Evolutionary conservation across 2,113 vertebrate genomes (phyloP).

Genomic region (Ardeotis arabs): DNA sequence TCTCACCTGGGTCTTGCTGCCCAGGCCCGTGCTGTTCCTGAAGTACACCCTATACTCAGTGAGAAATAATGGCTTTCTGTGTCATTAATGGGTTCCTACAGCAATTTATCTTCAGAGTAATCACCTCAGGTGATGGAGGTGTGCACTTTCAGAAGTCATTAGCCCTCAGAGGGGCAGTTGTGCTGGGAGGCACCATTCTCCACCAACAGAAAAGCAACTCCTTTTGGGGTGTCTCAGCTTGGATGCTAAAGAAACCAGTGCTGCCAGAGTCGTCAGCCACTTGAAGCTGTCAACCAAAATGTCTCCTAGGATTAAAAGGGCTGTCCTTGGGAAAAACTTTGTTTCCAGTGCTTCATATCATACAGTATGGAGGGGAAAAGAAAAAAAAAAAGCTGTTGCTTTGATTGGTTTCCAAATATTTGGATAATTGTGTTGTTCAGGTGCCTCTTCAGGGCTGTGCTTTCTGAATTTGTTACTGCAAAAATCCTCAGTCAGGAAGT

Average conservation of each 20-base stretch:
- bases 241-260: neutral
- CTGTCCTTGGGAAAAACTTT: neutral
- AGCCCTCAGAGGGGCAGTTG: neutral
- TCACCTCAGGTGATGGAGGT: neutral
- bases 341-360: neutral
- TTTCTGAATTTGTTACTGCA: neutral
- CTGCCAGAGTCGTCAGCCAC: neutral
- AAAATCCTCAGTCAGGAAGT: neutral
- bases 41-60: neutral
- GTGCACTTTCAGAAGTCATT: neutral
- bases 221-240: neutral
- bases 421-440: neutral
- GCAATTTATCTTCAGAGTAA: neutral
- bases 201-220: neutral
- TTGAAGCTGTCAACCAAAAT: neutral
- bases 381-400: neutral
- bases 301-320: neutral
- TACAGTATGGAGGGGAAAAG: neutral
- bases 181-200: neutral
- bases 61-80: slow-evolving; percentile 3
- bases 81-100: neutral
- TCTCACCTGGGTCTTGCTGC: neutral
- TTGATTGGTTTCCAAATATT: neutral
- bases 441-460: neutral
- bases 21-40: neutral